Conservation (phyloP, 2,113 vertebrate genomes). For the Buteo buteo region DNA sequence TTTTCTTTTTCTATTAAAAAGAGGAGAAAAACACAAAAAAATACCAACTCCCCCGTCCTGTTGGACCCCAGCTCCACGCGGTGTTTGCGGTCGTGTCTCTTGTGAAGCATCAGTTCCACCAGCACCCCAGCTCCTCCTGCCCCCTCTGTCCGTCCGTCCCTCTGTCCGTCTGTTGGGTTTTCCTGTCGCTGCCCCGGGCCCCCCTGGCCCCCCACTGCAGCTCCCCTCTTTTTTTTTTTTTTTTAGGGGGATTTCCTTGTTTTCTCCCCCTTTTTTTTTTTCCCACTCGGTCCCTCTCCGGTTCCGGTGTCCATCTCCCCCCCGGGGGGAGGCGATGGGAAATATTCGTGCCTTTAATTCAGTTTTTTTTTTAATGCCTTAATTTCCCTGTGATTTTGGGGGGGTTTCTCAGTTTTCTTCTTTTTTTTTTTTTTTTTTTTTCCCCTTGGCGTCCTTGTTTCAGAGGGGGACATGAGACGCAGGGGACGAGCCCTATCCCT, state of each 20-base stretch:
- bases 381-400: too few species aligned
- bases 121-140: not conserved
- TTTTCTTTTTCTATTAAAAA: constrained; percentile 81
- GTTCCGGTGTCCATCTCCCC: not conserved
- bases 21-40: constrained; percentile 49
- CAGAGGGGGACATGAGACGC: too few species aligned
- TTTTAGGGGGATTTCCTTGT: not conserved
- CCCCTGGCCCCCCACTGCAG: not conserved
- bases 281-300: not conserved
- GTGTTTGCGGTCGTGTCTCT: constrained; percentile 62
- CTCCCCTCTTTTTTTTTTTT: not conserved
- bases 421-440: too few species aligned
- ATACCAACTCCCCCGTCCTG: constrained; percentile 35
- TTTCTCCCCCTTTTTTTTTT: not conserved
- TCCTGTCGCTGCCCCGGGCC: not conserved
- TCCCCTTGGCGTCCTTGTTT: too few species aligned
- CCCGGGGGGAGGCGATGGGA: too few species aligned
- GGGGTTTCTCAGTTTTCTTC: too few species aligned
- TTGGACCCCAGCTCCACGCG: constrained; percentile 30
- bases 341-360: too few species aligned
- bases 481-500: too few species aligned
- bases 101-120: constrained; percentile 41
- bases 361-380: too few species aligned
- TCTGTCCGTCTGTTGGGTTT: not conserved
- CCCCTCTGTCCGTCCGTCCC: not conserved